A percentile compares a stretch with the other conserved stretches of the same genome.
phyloP scores from a whole-genome alignment of 2,797 vertebrate genomes.

The Neosilurus mollespiculum region DNA sequence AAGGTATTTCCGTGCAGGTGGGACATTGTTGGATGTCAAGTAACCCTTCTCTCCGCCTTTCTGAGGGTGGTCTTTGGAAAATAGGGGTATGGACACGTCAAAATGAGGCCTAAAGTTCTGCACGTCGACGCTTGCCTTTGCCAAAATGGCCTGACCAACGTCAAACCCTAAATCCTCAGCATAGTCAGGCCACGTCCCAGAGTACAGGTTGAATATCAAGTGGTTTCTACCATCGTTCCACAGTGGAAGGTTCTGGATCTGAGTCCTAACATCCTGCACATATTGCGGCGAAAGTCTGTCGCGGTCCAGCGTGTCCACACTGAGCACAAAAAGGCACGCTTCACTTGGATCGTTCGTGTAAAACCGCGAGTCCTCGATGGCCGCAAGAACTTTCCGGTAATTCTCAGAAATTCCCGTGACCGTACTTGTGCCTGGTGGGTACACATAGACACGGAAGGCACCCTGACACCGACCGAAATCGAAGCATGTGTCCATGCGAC shows the following conservation, averaged over 20 bases:
- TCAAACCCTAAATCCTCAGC: slow-evolving; percentile 80
- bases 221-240: slow-evolving; percentile 81
- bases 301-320: slow-evolving; percentile 79
- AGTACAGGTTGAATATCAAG: slow-evolving; percentile 82
- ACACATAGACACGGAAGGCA: slow-evolving; percentile 75
- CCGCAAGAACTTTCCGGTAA: slow-evolving; percentile 77
- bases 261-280: slow-evolving; percentile 70
- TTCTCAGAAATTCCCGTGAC: slow-evolving; percentile 72
- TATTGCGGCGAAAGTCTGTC: slow-evolving; percentile 78
- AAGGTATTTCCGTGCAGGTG: slow-evolving; percentile 76
- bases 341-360: slow-evolving; percentile 71
- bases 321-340: slow-evolving; percentile 77
- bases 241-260: slow-evolving; percentile 75
- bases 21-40: slow-evolving; percentile 67
- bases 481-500: slow-evolving; percentile 82
- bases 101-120: slow-evolving; percentile 78
- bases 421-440: slow-evolving; percentile 73
- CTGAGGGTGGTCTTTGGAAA: slow-evolving; percentile 79
- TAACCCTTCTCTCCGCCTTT: slow-evolving; percentile 71
- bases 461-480: slow-evolving; percentile 75
- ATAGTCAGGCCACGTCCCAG: slow-evolving; percentile 82
- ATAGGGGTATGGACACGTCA: slow-evolving; percentile 80
- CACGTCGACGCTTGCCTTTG: slow-evolving; percentile 77
- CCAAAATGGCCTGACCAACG: slow-evolving; percentile 79
- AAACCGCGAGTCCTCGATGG: slow-evolving; percentile 76